Evolutionary conservation across 2,888 invertebrate species (phyloP), one percentile per base, ranked within the genome.

Genomic region (Cephus runcator): DNA sequence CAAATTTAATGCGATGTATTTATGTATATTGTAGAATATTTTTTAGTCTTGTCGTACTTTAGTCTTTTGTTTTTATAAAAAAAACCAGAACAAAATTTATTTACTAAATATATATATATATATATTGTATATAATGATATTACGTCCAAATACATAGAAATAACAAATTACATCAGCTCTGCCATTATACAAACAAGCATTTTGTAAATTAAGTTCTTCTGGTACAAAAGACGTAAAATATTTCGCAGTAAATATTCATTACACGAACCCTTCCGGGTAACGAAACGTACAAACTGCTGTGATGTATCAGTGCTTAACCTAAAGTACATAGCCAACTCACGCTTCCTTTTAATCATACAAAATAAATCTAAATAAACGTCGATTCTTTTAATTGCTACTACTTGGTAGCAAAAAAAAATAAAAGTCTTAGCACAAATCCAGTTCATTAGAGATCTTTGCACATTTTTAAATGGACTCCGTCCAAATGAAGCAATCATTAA

Each of bases 101-200:
- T 71, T 31, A 71, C 12, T 71, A 71, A 34, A 71, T 31, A 71
- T 71, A 71, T 71, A 71, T 71, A 71, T 71, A 71, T 71, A 33
- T 71, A 71, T 71, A 34, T 34, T 33, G 33, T 33, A 71, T 33
- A 71, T 71, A 71, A 4, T 12, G 11, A 33, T 71, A 23, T 56
- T 56, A 56, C 56, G 56, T 56, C 56, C 23, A 56, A 56, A 56
- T 23, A 56, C 56, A 56, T 23, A 56, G 56, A 56, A 56, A 23
- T 56, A 56, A 56, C 56, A 56, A 56, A 2, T 56, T 56, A 56
- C 23, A 56, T 15, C 56, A 56, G 15, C 56, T 40, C 40, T 56
- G 56, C 23, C 2, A 56, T 23, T 56, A 56, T 36, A 15, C 23
- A 9, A 56, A 56, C 23, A 56, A 56, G 56, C 56, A 23, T 23